phyloP scores from a whole-genome alignment of 2,888 invertebrate genomes.

The Synanthedon andrenaeformis region DNA sequence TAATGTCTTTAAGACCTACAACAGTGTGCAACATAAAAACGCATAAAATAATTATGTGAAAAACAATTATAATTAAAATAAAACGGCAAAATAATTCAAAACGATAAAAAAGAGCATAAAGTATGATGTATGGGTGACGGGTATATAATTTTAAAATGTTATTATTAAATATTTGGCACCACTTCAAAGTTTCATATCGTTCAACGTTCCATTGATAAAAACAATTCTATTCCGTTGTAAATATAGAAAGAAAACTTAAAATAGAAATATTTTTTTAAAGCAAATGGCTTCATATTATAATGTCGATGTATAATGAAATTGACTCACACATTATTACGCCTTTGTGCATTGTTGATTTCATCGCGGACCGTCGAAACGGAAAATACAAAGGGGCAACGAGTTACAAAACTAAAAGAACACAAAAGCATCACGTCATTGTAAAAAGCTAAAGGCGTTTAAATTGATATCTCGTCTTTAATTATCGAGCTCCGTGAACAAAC shows the following conservation, averaged over 20 bases:
- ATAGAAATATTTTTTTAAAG: background rate
- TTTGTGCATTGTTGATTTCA: background rate
- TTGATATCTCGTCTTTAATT: constrained; percentile 60
- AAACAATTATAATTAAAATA: too few relatives aligned
- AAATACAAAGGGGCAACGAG: background rate
- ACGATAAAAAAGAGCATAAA: too few relatives aligned
- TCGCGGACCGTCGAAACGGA: background rate
- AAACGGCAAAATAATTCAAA: too few relatives aligned
- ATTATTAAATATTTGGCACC: too few relatives aligned
- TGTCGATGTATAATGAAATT: background rate
- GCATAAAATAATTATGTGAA: too few relatives aligned
- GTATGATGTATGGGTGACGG: too few relatives aligned
- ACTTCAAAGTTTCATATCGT: background rate
- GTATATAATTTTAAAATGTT: too few relatives aligned
- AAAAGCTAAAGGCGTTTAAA: constrained; percentile 30
- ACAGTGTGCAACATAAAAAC: too few relatives aligned
- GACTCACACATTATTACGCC: background rate
- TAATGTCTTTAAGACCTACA: too few relatives aligned
- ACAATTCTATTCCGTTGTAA: background rate
- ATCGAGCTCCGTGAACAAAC: constrained; percentile 39
- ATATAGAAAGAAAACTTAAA: background rate
- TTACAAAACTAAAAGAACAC: background rate
- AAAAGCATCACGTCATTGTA: constrained; percentile 1
- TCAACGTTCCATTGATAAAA: background rate
- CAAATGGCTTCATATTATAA: background rate